Conservation (phyloP, 23 tunicate species). For the Phallusia fumigata region DNA sequence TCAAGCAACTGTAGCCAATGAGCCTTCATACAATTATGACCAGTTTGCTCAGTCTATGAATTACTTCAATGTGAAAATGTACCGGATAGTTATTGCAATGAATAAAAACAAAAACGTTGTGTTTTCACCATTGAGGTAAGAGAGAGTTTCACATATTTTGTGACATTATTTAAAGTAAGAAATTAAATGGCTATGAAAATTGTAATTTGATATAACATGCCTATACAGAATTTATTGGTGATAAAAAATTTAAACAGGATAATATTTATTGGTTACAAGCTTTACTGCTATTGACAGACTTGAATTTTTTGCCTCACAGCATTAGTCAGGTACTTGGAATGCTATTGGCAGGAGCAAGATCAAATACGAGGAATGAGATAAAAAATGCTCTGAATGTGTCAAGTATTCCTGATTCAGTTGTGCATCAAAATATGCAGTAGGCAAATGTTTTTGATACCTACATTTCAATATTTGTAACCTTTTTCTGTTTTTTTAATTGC, state of each 20-base stretch:
- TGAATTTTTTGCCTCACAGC: slow-evolving; percentile 19
- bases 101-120: not conserved
- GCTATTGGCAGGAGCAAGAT: slow-evolving; percentile 46
- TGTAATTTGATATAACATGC: too few species aligned
- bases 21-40: not conserved
- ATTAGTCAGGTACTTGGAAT: slow-evolving; percentile 45
- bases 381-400: not conserved
- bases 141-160: not conserved
- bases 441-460: not conserved
- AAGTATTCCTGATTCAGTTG: not conserved
- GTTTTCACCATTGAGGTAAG: not conserved
- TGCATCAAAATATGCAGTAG: not conserved
- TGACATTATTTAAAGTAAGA: too few species aligned
- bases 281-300: too few species aligned
- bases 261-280: too few species aligned
- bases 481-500: too few species aligned
- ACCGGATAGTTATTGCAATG: not conserved
- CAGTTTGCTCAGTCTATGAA: not conserved
- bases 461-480: not conserved
- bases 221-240: too few species aligned
- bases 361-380: not conserved
- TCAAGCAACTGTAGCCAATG: not conserved
- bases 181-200: too few species aligned
- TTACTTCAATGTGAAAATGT: slow-evolving; percentile 18
- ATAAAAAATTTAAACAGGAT: too few species aligned